These are phyloP conservation scores for Arbacia lixula DNA, from an alignment of 53 echinoderm and acorn worm species.

Conservation along the genomic window DNA sequence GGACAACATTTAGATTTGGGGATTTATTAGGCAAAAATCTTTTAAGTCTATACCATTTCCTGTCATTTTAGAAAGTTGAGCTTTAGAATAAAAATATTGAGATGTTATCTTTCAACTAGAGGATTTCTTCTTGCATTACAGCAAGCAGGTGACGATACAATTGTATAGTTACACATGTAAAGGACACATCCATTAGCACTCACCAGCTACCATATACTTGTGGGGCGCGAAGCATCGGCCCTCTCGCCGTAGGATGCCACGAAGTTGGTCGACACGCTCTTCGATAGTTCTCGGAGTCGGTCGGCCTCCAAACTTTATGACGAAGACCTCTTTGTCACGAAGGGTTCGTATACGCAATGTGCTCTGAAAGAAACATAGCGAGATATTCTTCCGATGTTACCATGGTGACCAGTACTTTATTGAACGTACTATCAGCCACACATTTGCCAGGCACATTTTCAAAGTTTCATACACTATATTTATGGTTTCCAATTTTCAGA, in stretches of 20 bases:
- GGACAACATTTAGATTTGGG: neutral
- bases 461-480: no score
- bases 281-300: slow-evolving; percentile 13
- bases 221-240: slow-evolving; percentile 9
- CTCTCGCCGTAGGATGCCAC: neutral
- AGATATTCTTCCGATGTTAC: no score
- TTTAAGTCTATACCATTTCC: no score
- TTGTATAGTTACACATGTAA: neutral
- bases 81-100: no score
- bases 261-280: slow-evolving; percentile 23
- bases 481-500: neutral
- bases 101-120: no score
- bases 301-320: slow-evolving; percentile 45
- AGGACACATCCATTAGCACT: neutral
- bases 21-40: no score
- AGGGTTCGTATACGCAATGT: neutral
- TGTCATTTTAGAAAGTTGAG: no score
- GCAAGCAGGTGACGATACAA: neutral
- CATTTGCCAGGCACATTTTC: no score
- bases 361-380: neutral
- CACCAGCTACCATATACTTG: slow-evolving; percentile 10
- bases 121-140: no score
- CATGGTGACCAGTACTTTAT: no score
- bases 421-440: no score
- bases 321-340: slow-evolving; percentile 13